These are phyloP conservation scores for Labeo catla DNA, from an alignment of 2,113 vertebrate genomes.

Conservation along the genomic window DNA sequence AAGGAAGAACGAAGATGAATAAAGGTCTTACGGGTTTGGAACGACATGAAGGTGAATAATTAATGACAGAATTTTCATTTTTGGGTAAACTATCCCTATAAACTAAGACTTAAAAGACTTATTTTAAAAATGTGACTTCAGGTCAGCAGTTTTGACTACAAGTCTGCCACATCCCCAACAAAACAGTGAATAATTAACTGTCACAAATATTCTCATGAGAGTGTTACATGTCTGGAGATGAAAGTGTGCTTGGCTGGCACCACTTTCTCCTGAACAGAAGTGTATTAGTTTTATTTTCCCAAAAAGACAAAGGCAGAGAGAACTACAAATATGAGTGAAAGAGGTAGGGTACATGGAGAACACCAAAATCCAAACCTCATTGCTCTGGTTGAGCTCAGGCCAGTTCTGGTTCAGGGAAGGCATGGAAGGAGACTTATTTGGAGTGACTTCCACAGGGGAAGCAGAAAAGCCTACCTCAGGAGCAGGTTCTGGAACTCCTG, in stretches of 20 bases:
- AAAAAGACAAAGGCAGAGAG: not conserved
- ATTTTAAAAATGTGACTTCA: not conserved
- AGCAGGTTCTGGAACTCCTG: constrained; percentile 83
- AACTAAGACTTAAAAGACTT: too few relatives aligned
- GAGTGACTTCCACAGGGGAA: constrained; percentile 93
- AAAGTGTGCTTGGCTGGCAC: not conserved
- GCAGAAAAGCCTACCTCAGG: constrained; percentile 89
- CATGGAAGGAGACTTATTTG: constrained; percentile 98
- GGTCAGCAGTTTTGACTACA: constrained; percentile 11
- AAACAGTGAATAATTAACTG: not conserved
- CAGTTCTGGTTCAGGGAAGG: constrained; percentile 98
- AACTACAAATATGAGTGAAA: not conserved
- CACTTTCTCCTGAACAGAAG: not conserved
- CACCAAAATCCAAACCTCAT: constrained; percentile 83
- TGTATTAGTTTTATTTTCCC: constrained; percentile 15
- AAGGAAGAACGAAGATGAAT: too few relatives aligned
- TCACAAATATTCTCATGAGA: not conserved
- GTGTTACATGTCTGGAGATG: constrained; percentile 10
- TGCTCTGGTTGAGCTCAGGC: constrained; percentile 98
- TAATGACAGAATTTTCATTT: too few relatives aligned
- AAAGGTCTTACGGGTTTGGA: too few relatives aligned
- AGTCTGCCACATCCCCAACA: not conserved
- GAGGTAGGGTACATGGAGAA: not conserved
- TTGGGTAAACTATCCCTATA: too few relatives aligned
- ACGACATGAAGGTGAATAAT: too few relatives aligned